Conservation (phyloP, 2,113 vertebrate species). For the Clarias batrachus region DNA sequence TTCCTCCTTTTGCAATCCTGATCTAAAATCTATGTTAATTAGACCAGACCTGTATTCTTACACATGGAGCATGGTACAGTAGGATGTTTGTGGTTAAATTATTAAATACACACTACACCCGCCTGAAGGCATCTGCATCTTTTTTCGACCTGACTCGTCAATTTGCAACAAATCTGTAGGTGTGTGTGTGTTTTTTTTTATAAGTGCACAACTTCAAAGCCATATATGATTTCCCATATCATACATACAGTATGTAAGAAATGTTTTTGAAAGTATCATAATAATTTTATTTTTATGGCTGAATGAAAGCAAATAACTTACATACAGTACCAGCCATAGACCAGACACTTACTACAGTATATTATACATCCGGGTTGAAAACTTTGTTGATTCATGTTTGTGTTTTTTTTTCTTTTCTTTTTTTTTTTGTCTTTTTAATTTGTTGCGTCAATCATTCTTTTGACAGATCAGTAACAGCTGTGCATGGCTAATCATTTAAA, state of each 20-base stretch:
- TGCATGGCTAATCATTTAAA: conserved; percentile 40
- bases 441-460: conserved; percentile 38
- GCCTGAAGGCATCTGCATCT: neutral
- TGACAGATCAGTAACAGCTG: conserved; percentile 34
- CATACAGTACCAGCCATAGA: neutral
- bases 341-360: neutral
- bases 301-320: neutral
- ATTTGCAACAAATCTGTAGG: neutral
- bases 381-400: conserved; percentile 26
- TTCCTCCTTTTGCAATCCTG: neutral
- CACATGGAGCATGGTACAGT: neutral
- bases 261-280: neutral
- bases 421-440: neutral
- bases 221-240: neutral
- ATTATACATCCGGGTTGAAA: neutral
- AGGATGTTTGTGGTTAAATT: neutral
- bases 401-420: neutral
- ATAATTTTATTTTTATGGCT: neutral
- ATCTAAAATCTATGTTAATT: neutral
- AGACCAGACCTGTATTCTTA: neutral
- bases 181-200: neutral
- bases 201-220: neutral
- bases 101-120: neutral
- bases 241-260: neutral
- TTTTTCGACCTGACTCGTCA: too few species aligned